phyloP scores from a whole-genome alignment of 2,113 vertebrate species.

The Kryptolebias marmoratus region DNA sequence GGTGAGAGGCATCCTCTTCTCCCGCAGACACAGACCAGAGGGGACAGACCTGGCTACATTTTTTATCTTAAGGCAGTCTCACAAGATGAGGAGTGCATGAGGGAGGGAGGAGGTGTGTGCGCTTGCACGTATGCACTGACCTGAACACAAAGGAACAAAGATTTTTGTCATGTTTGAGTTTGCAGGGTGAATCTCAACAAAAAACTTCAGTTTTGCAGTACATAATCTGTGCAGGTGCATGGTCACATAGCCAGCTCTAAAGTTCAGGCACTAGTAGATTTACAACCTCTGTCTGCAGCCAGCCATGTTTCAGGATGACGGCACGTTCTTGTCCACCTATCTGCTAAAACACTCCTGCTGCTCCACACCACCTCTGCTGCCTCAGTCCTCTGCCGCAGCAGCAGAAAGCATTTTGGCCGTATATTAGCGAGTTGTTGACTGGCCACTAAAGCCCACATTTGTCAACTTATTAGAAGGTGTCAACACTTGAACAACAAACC shows the following conservation, averaged over 20 bases:
- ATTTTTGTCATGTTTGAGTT: background rate
- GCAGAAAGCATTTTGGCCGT: conserved; percentile 57
- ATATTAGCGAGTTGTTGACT: conserved; percentile 81
- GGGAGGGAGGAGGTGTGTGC: background rate
- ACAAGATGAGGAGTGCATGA: conserved; percentile 4
- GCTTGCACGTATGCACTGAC: conserved; percentile 1
- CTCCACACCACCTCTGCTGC: conserved; percentile 53
- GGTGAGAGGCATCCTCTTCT: conserved; percentile 65
- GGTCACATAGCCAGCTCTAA: conserved; percentile 62
- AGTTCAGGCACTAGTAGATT: conserved; percentile 67
- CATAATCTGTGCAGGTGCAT: conserved; percentile 58
- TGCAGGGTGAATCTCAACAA: background rate
- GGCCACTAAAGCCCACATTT: conserved; percentile 75
- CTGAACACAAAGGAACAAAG: background rate
- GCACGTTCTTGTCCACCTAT: conserved; percentile 67
- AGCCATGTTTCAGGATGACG: conserved; percentile 70
- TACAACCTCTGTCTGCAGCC: conserved; percentile 66
- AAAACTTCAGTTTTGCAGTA: conserved; percentile 10
- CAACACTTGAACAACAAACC: conserved; percentile 72
- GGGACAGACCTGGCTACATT: conserved; percentile 55
- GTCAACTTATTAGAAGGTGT: conserved; percentile 80
- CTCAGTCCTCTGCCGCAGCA: conserved; percentile 43
- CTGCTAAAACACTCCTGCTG: conserved; percentile 70
- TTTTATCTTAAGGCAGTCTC: conserved; percentile 45
- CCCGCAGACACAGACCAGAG: conserved; percentile 62